Evolutionary conservation across 2,113 vertebrate genomes (phyloP).

Genomic region (Calonectris borealis): DNA sequence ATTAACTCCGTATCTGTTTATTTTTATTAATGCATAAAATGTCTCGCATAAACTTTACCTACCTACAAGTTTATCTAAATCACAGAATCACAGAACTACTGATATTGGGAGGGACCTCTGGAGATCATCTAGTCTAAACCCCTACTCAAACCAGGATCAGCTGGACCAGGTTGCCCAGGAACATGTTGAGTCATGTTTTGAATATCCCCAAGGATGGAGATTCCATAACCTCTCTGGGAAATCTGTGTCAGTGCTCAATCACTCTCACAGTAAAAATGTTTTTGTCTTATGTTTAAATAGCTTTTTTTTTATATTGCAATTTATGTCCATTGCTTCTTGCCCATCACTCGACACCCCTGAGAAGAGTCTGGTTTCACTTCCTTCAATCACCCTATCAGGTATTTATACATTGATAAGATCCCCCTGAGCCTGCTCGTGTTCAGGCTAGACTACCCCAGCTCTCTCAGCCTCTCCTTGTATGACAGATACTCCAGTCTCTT

Average conservation of each 20-base stretch:
- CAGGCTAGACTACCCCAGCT: neutral
- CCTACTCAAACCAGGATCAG: neutral
- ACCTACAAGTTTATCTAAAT: neutral
- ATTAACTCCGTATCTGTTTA: neutral
- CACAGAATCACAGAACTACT: neutral
- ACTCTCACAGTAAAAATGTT: neutral
- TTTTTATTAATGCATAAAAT: neutral
- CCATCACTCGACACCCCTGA: neutral
- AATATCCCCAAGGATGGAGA: neutral
- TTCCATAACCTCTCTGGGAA: neutral
- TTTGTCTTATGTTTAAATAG: neutral
- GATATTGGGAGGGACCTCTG: neutral
- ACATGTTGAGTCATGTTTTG: neutral
- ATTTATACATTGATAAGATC: neutral
- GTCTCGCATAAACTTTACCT: neutral
- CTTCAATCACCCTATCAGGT: neutral
- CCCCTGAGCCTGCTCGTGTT: neutral
- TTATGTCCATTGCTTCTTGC: neutral
- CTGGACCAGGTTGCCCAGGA: neutral
- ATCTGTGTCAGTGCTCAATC: neutral
- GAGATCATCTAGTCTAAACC: neutral
- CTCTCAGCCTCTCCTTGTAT: neutral
- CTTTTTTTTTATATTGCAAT: neutral
- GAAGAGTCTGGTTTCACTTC: neutral
- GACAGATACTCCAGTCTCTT: neutral